Evolutionary conservation across 23 tunicate genomes (phyloP).

Genomic region (Trididemnum nubilum): DNA sequence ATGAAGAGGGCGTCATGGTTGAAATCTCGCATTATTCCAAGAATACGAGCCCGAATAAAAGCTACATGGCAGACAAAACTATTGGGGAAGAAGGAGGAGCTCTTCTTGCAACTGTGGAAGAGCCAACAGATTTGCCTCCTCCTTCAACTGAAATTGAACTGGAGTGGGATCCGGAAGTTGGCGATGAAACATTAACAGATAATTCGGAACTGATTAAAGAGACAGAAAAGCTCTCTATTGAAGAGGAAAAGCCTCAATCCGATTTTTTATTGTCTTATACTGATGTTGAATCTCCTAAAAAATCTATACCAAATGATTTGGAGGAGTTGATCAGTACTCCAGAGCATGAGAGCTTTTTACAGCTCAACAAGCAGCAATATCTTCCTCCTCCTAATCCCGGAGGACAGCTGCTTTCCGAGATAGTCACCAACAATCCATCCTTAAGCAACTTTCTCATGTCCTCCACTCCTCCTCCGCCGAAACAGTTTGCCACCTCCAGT

Average conservation of each 20-base stretch:
- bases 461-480: conserved; percentile 49
- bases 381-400: conserved; percentile 31
- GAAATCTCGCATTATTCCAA: conserved; percentile 5
- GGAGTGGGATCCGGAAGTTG: conserved; percentile 50
- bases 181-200: conserved; percentile 2
- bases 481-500: conserved; percentile 18
- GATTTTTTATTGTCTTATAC: conserved; percentile 48
- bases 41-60: conserved; percentile 25
- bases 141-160: conserved; percentile 28
- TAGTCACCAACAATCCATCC: conserved; percentile 45
- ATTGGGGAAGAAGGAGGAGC: conserved; percentile 15
- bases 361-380: neutral
- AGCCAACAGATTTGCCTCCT: neutral
- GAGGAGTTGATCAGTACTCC: neutral
- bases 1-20: conserved; percentile 18
- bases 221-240: neutral
- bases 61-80: neutral
- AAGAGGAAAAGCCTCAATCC: neutral
- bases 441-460: conserved; percentile 39
- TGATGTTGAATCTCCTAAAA: conserved; percentile 23
- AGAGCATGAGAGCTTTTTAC: neutral
- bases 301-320: neutral
- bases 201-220: neutral
- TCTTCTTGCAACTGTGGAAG: conserved; percentile 1
- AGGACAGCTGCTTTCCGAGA: conserved; percentile 48